phyloP scores from a whole-genome alignment of 2,797 vertebrate species.

The Poliocrania exsul region DNA sequence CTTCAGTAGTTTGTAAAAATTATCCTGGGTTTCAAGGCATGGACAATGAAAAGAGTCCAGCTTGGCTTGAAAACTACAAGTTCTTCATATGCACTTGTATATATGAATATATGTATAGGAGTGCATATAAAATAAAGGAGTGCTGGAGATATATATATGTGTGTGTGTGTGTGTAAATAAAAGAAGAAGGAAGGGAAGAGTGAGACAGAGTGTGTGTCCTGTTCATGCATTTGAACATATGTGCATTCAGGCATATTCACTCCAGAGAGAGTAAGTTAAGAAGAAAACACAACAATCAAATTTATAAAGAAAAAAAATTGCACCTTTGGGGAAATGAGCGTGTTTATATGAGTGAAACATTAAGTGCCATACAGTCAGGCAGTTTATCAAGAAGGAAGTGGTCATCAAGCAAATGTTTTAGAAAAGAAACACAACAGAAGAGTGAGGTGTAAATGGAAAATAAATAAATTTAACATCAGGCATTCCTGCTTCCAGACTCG shows the following conservation, averaged over 20 bases:
- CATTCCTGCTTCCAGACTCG: conserved; percentile 51
- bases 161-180: background rate
- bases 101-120: background rate
- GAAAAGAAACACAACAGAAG: conserved; percentile 26
- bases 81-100: background rate
- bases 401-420: background rate
- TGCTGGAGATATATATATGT: background rate
- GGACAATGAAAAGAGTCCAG: background rate
- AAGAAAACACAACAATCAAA: background rate
- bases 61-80: background rate
- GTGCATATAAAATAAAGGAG: background rate
- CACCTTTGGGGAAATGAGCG: background rate
- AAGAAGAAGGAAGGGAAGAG: background rate
- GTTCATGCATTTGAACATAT: background rate
- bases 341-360: background rate
- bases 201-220: background rate
- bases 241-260: background rate
- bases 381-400: background rate
- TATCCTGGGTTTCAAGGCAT: background rate
- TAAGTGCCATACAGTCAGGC: background rate
- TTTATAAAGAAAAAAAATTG: background rate
- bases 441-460: conserved; percentile 51
- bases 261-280: background rate
- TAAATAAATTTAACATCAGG: conserved; percentile 26
- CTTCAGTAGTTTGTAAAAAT: background rate